These are phyloP conservation scores for Albula goreensis DNA, from an alignment of 2,113 vertebrate genomes.

Conservation along the genomic window DNA sequence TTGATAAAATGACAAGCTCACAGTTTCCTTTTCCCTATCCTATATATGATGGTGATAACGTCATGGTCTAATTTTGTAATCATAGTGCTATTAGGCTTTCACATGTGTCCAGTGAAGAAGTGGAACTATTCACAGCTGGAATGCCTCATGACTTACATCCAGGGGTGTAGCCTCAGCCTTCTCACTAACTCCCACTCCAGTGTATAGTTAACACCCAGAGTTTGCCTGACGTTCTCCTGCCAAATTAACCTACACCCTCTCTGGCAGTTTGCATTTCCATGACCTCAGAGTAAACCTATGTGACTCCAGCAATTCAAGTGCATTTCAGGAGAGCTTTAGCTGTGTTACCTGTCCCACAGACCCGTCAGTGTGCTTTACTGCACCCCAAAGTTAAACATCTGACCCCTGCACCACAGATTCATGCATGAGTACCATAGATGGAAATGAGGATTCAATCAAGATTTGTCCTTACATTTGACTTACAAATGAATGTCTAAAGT, in stretches of 20 bases:
- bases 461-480: neutral
- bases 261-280: slow-evolving; percentile 15
- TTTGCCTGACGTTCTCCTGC: neutral
- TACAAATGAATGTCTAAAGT: neutral
- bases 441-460: neutral
- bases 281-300: slow-evolving; percentile 15
- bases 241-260: slow-evolving; percentile 15
- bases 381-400: neutral
- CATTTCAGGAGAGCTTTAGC: neutral
- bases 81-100: too few species aligned
- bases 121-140: neutral
- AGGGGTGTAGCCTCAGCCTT: neutral
- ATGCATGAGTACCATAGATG: neutral
- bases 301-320: neutral
- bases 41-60: neutral
- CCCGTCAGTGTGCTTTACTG: neutral
- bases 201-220: neutral
- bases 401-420: slow-evolving; percentile 4
- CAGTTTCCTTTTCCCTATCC: neutral
- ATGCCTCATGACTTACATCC: neutral
- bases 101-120: neutral
- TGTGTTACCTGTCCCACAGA: neutral
- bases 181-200: too few species aligned
- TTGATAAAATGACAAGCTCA: neutral
- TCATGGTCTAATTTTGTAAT: neutral